Evolutionary conservation across 2,797 vertebrate species (phyloP), one percentile per base, ranked within the genome.

Genomic region (Phyllotis vaccarum): DNA sequence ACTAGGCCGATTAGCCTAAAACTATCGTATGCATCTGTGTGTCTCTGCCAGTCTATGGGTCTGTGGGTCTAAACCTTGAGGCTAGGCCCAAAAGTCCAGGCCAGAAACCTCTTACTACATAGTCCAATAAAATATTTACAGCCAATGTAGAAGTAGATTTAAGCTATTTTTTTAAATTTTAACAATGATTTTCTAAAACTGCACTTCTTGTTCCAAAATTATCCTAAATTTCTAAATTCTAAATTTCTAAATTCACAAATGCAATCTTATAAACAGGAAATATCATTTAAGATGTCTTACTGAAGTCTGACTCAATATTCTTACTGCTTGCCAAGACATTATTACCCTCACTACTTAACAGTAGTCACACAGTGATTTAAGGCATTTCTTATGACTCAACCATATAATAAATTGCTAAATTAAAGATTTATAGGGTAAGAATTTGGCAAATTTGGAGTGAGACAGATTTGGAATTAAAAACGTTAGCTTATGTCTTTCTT

Each of bases 321-420:
- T 88, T 16, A 60, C 19, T 76, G n/a, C 1, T 29, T 68, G 68
- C 17, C 62, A 86, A 70, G 87, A 93, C 37, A 76, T 70, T 88
- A 49, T 72, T 76, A 27, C 16, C 21, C 16, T 91, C 68, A 89
- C 74, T 85, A 46, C 29, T 94, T 49, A 88, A 3, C 21, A 14
- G 49, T 68, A 29, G 24, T 52, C 66, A 72, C 9, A 40, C 19
- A 74, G 72, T 75, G 83, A 85, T 43, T 70, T 93, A 88, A 75
- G 49, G 49, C 43, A 86, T 81, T 90, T 95, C 76, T 72, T 37
- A 40, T 85, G 43, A 86, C 6, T 79, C 40, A 66, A 75, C 52
- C 52, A 56, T 86, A 91, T 93, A 89, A 88, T 79, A 83, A 94
- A 91, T 86, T 86, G 40, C 11, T 54, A 90, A 66, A 27, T 88